phyloP scores from a whole-genome alignment of 2,113 vertebrate genomes.

The Elachura formosa region DNA sequence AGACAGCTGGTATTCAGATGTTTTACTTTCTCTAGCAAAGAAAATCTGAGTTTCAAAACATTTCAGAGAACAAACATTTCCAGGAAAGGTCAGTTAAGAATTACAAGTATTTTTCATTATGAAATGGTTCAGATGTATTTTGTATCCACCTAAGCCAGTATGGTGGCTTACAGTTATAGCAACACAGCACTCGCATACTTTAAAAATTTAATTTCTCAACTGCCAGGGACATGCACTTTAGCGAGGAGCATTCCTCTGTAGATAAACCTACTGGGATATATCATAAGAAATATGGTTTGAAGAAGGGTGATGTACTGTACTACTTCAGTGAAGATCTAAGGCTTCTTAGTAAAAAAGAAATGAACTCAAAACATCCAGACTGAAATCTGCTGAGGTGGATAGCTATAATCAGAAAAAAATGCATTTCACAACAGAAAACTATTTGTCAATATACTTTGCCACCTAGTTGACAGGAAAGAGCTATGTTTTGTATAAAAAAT shows the following conservation, averaged over 20 bases:
- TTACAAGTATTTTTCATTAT: neutral
- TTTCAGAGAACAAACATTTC: neutral
- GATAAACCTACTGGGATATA: neutral
- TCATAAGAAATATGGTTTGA: neutral
- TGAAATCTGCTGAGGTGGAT: neutral
- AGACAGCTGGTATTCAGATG: neutral
- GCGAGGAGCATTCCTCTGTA: neutral
- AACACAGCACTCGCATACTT: neutral
- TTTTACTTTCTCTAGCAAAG: neutral
- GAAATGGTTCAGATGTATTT: neutral
- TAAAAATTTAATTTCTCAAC: neutral
- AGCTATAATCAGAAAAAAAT: neutral
- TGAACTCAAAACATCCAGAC: neutral
- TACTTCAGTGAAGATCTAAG: neutral
- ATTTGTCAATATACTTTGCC: neutral
- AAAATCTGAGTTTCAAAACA: neutral
- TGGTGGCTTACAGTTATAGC: neutral
- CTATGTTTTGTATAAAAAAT: neutral
- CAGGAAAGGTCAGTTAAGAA: neutral
- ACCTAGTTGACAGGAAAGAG: neutral
- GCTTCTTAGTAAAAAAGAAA: neutral
- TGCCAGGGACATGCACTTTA: neutral
- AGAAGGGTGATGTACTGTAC: neutral
- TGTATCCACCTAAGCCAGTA: neutral
- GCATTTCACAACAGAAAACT: neutral